phyloP scores from a whole-genome alignment of 2,888 invertebrate species.

The Hirtodrosophila histrioides region DNA sequence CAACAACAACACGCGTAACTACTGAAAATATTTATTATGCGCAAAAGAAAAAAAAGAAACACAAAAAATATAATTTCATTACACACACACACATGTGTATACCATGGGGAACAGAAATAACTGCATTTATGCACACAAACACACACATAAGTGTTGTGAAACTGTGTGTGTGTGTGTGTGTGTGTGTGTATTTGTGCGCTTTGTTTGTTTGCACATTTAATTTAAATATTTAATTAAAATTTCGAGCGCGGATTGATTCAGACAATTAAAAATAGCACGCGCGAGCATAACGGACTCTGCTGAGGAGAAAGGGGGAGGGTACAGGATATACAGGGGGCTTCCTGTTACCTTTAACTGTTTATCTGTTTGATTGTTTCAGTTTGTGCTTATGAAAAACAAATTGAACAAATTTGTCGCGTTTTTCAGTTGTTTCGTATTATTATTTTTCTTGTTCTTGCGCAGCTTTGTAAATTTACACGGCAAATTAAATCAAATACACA shows the following conservation, averaged over 20 bases:
- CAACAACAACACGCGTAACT: slow-evolving; percentile 47
- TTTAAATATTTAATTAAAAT: slow-evolving; percentile 79
- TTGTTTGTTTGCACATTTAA: slow-evolving; percentile 68
- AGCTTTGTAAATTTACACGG: slow-evolving; percentile 37
- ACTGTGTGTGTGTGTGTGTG: no score
- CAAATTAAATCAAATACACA: slow-evolving; percentile 46
- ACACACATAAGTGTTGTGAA: no score
- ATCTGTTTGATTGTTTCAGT: slow-evolving; percentile 39
- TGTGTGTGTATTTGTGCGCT: slow-evolving; percentile 20
- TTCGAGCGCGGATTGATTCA: slow-evolving; percentile 76
- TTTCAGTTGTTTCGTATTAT: background rate
- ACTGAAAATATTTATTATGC: slow-evolving; percentile 73
- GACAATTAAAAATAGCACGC: slow-evolving; percentile 70
- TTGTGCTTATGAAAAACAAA: slow-evolving; percentile 45
- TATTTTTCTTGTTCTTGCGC: slow-evolving; percentile 1
- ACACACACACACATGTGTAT: slow-evolving; percentile 30
- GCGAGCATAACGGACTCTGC: slow-evolving; percentile 22
- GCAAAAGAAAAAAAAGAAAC: slow-evolving; percentile 36
- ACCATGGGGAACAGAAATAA: slow-evolving; percentile 3
- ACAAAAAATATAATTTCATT: slow-evolving; percentile 56
- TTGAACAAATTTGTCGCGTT: slow-evolving; percentile 46
- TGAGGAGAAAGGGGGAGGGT: background rate
- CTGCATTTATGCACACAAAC: slow-evolving; percentile 14
- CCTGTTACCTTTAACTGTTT: slow-evolving; percentile 14
- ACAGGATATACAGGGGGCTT: background rate